phyloP scores from a whole-genome alignment of 2,888 invertebrate species.

The Artemia sp. region DNA sequence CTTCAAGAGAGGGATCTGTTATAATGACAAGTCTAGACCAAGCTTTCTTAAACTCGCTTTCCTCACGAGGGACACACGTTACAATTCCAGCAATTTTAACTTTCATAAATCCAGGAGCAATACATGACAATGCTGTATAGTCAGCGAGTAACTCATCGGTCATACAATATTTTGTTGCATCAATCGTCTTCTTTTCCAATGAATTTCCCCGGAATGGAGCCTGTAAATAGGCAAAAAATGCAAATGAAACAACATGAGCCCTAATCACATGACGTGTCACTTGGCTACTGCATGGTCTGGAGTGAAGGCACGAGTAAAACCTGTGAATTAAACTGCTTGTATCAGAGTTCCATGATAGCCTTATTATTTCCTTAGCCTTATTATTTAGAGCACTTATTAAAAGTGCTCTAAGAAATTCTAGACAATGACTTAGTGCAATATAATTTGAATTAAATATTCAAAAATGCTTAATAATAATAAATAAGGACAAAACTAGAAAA shows the following conservation, averaged over 20 bases:
- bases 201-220: slow-evolving; percentile 4
- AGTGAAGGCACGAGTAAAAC: too few species aligned
- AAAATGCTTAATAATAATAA: too few species aligned
- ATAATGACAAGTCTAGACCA: slow-evolving; percentile 7
- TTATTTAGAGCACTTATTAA: too few species aligned
- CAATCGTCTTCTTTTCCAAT: background rate
- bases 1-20: slow-evolving; percentile 8
- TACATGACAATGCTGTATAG: background rate
- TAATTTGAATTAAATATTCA: too few species aligned
- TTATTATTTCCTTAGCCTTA: too few species aligned
- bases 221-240: background rate
- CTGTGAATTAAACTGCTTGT: too few species aligned
- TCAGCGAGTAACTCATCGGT: background rate
- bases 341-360: too few species aligned
- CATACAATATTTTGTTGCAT: background rate
- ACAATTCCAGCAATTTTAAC: slow-evolving; percentile 3
- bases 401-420: too few species aligned
- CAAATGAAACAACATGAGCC: background rate
- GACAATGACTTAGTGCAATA: too few species aligned
- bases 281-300: too few species aligned
- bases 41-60: background rate
- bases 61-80: background rate
- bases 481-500: too few species aligned
- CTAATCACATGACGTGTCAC: too few species aligned
- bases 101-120: slow-evolving; percentile 1